Conservation (phyloP, 2,888 invertebrate species). For the Apamea anceps region DNA sequence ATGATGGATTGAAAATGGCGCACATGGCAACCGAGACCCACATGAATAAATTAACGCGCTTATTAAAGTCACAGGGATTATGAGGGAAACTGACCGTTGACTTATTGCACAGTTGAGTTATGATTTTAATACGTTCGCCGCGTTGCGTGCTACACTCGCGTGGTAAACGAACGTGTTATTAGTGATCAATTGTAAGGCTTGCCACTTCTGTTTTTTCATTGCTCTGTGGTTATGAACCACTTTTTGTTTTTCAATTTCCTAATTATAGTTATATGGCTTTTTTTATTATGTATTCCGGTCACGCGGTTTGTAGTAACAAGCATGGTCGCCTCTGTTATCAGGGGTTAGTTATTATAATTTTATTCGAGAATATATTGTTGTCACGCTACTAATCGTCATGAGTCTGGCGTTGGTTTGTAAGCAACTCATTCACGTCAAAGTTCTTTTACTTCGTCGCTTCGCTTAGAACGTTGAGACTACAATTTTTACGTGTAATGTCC, state of each 20-base stretch:
- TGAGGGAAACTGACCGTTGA: constrained; percentile 63
- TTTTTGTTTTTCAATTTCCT: constrained; percentile 62
- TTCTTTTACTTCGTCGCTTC: neutral
- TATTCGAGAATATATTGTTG: constrained; percentile 8
- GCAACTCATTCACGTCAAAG: neutral
- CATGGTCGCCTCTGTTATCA: constrained; percentile 1
- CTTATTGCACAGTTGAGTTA: constrained; percentile 67
- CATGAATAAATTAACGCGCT: constrained; percentile 73
- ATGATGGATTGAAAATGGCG: constrained; percentile 72
- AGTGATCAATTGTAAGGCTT: constrained; percentile 63
- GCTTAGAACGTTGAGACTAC: neutral
- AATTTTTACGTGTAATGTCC: neutral
- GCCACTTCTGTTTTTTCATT: constrained; percentile 55
- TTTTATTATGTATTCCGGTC: constrained; percentile 46
- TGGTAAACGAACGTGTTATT: constrained; percentile 65
- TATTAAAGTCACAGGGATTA: constrained; percentile 69
- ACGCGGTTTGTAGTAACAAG: constrained; percentile 27
- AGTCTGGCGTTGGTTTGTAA: constrained; percentile 2
- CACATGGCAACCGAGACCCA: constrained; percentile 65
- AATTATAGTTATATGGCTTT: constrained; percentile 40
- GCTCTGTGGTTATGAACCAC: constrained; percentile 51
- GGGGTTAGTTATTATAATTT: constrained; percentile 12
- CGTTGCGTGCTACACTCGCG: constrained; percentile 67
- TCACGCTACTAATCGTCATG: neutral
- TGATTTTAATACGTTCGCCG: constrained; percentile 62